These are phyloP conservation scores for Alcis repandata DNA, from an alignment of 2,888 invertebrate species.

Conservation along the genomic window DNA sequence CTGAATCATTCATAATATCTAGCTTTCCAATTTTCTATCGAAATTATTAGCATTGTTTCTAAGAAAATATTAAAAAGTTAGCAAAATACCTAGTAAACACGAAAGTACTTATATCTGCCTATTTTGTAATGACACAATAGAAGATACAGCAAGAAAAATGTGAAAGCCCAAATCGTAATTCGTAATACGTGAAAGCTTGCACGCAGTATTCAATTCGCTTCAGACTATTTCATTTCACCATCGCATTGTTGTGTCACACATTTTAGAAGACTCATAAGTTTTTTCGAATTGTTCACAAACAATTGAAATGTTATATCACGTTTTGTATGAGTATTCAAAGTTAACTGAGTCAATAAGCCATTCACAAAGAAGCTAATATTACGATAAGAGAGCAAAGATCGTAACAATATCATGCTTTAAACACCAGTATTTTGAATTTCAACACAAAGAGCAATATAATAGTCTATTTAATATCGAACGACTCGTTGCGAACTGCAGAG, in stretches of 20 bases:
- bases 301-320: too few species aligned
- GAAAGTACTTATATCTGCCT: too few species aligned
- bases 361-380: neutral
- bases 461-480: slow-evolving; percentile 17
- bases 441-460: slow-evolving; percentile 14
- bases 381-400: slow-evolving; percentile 1
- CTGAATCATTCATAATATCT: too few species aligned
- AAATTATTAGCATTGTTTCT: too few species aligned
- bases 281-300: too few species aligned
- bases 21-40: too few species aligned
- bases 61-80: too few species aligned
- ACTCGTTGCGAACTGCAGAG: slow-evolving; percentile 34
- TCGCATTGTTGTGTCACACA: neutral
- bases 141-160: neutral
- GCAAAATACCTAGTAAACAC: too few species aligned
- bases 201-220: slow-evolving; percentile 1
- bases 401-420: neutral
- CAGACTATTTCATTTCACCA: neutral
- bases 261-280: too few species aligned
- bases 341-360: neutral
- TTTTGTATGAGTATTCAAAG: too few species aligned
- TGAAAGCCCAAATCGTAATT: slow-evolving; percentile 8
- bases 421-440: neutral
- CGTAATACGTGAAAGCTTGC: slow-evolving; percentile 7
- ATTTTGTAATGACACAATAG: slow-evolving; percentile 1